A percentile compares a stretch with the other conserved stretches of the same genome.
These are phyloP conservation scores for Medauroidea extradentata DNA, from an alignment of 1,140 invertebrate genomes.

Conservation along the genomic window DNA sequence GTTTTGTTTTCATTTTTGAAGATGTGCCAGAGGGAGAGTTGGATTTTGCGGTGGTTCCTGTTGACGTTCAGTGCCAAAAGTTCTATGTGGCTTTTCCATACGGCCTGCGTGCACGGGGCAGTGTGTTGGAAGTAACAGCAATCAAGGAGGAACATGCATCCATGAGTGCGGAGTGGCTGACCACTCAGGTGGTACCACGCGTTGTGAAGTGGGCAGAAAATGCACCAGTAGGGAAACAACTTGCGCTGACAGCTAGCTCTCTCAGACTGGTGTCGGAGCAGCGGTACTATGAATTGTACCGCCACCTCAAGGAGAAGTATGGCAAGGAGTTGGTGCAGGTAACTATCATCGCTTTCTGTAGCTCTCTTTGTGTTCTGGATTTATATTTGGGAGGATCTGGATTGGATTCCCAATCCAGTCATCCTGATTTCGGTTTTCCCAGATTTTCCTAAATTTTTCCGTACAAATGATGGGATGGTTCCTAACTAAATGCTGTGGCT, in stretches of 20 bases:
- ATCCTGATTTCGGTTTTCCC: too few relatives aligned
- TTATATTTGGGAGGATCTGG: too few relatives aligned
- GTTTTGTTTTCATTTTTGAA: background rate
- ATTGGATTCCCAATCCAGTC: too few relatives aligned
- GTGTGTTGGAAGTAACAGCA: background rate
- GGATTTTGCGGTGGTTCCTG: background rate
- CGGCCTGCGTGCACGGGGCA: background rate
- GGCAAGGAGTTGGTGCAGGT: constrained; percentile 63
- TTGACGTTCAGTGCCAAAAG: background rate
- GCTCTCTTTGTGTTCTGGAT: too few relatives aligned
- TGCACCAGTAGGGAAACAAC: constrained; percentile 20
- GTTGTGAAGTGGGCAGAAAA: constrained; percentile 58
- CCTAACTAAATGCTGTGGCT: too few relatives aligned
- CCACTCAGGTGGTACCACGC: constrained; percentile 50
- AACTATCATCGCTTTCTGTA: too few relatives aligned
- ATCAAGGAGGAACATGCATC: background rate
- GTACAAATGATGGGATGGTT: too few relatives aligned
- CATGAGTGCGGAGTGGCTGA: constrained; percentile 36
- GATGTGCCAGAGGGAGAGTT: background rate
- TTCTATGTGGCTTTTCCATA: background rate
- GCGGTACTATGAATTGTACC: constrained; percentile 68
- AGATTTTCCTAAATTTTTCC: too few relatives aligned
- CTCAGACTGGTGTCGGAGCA: constrained; percentile 62
- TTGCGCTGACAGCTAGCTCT: constrained; percentile 50
- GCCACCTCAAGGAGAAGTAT: constrained; percentile 75